Evolutionary conservation across 2,888 invertebrate genomes (phyloP).

Genomic region (Leptinotarsa rubiginosa): DNA sequence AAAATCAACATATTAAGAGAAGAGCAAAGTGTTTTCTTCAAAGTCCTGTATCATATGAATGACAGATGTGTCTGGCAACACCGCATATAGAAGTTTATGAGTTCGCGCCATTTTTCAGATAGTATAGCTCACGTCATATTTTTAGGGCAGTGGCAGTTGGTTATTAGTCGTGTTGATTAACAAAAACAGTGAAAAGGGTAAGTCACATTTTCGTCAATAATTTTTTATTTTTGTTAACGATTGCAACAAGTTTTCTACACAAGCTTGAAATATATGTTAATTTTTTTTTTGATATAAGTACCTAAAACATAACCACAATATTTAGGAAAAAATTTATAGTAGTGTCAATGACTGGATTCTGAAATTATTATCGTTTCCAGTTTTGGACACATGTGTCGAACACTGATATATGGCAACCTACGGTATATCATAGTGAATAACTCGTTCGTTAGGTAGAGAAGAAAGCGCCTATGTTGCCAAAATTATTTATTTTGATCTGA

Average conservation of each 20-base stretch:
- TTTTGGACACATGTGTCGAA: not conserved
- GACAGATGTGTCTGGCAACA: not conserved
- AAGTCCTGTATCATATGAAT: not conserved
- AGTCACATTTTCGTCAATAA: slow-evolving; percentile 1
- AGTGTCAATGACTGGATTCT: slow-evolving; percentile 2
- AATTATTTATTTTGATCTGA: slow-evolving; percentile 6
- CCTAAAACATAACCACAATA: slow-evolving; percentile 6
- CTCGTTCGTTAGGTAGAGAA: not conserved
- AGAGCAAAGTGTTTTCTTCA: not conserved
- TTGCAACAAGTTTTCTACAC: slow-evolving; percentile 3
- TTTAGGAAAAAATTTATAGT: not conserved
- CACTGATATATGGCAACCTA: not conserved
- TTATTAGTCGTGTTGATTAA: not conserved
- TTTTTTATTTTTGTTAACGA: slow-evolving; percentile 4
- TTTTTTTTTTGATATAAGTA: slow-evolving; percentile 2
- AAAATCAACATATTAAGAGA: not conserved
- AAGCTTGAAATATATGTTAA: slow-evolving; percentile 7
- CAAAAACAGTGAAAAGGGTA: not conserved
- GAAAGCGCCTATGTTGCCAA: slow-evolving; percentile 1
- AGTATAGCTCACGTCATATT: not conserved
- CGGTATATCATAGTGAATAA: not conserved
- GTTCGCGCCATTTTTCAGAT: not conserved
- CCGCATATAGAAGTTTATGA: not conserved
- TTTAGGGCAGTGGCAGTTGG: not conserved
- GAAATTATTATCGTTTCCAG: slow-evolving; percentile 4